These are phyloP conservation scores for Trichoplax adhaerens DNA, from an alignment of 37 sponge, comb jelly and placozoan genomes.

Conservation along the genomic window DNA sequence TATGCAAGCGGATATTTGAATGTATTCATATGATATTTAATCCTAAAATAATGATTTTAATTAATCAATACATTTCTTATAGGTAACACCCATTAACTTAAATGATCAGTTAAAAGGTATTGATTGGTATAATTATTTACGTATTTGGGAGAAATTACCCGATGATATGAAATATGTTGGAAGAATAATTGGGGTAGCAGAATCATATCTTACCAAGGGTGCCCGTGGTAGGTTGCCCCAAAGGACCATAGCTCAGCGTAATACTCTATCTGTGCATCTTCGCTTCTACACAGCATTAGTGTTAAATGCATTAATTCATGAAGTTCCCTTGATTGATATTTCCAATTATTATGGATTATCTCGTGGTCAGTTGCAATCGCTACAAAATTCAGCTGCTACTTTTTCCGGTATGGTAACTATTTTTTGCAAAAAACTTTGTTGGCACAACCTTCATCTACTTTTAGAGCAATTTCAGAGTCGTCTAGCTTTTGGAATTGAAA, in stretches of 20 bases:
- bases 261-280: slow-evolving; percentile 19
- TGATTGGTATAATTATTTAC: slow-evolving; percentile 65
- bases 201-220: slow-evolving; percentile 63
- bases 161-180: slow-evolving; percentile 68
- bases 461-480: slow-evolving; percentile 87
- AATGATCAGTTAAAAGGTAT: slow-evolving; percentile 71
- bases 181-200: slow-evolving; percentile 64
- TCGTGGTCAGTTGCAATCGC: slow-evolving; percentile 81
- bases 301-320: slow-evolving; percentile 76
- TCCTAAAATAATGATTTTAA: too few relatives aligned
- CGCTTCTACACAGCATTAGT: slow-evolving; percentile 83
- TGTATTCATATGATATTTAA: too few relatives aligned
- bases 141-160: slow-evolving; percentile 57
- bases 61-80: background rate
- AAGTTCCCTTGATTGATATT: slow-evolving; percentile 53
- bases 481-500: slow-evolving; percentile 79
- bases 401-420: slow-evolving; percentile 95
- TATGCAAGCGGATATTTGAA: too few relatives aligned
- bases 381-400: slow-evolving; percentile 77
- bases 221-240: slow-evolving; percentile 34
- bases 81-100: slow-evolving; percentile 82
- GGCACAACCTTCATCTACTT: slow-evolving; percentile 73
- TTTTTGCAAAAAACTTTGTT: slow-evolving; percentile 78
- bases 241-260: slow-evolving; percentile 28
- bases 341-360: slow-evolving; percentile 55